phyloP scores from a whole-genome alignment of 2,113 vertebrate species.

The Narcine bancroftii region DNA sequence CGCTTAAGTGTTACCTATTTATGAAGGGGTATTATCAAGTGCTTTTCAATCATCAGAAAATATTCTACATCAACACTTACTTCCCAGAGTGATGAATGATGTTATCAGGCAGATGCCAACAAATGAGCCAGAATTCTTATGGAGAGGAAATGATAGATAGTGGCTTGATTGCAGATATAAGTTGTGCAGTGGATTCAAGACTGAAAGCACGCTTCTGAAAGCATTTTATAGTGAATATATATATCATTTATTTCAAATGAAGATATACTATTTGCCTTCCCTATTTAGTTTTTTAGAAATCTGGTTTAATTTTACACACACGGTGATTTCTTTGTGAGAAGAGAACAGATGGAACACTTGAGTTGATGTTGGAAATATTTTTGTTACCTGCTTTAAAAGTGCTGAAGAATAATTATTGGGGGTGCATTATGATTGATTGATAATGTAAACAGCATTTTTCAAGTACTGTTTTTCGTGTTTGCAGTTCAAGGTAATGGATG shows the following conservation, averaged over 20 bases:
- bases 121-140: background rate
- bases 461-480: background rate
- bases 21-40: background rate
- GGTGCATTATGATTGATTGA: background rate
- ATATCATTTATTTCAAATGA: background rate
- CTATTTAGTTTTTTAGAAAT: background rate
- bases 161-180: background rate
- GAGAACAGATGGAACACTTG: background rate
- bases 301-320: background rate
- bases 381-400: background rate
- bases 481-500: background rate
- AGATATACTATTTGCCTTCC: background rate
- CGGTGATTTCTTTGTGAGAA: background rate
- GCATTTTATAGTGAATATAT: background rate
- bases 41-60: background rate
- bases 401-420: conserved; percentile 15
- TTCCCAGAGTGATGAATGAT: background rate
- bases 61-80: background rate
- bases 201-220: background rate
- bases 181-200: background rate
- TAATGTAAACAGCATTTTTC: background rate
- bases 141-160: background rate
- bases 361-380: background rate
- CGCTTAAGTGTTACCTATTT: background rate
- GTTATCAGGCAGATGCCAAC: background rate